Evolutionary conservation across 1,140 invertebrate species (phyloP), one percentile per base, ranked within the genome.

Genomic region (Eueides isabella): DNA sequence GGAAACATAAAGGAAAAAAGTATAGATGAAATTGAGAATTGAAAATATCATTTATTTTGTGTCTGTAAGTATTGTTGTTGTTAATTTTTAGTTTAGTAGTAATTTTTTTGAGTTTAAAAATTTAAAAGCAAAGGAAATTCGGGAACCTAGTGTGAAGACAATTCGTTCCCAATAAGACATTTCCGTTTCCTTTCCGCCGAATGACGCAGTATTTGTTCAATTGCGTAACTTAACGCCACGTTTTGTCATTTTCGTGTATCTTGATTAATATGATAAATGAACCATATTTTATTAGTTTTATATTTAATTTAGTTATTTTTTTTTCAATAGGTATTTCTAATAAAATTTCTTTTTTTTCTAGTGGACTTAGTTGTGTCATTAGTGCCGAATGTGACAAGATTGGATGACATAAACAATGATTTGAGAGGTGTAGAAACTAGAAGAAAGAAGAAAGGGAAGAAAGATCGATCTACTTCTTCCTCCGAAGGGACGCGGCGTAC

Each of bases 401-500:
- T 78, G 16, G 31, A 78, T 28, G 78, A 80, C 14, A 62, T 75
- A 1, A 75, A 71, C 2, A 83, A 81, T 38, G 62, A 79, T 29
- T 26, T 78, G 5, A 76, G 62, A 38, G 61, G 19, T 26, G 29
- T 76, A 7, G 69, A 77, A 61, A 80, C 78, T 26, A 74, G 80
- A 55, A 70, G 80, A 67, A 67, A 68, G 2, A 16, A 5, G 6
- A 44, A 44, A 44, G 41, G 48, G 14, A 79, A 76, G 31, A 80
- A 76, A 67, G 23, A 71, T 6, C 72, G 76, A 72, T 76, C 79
- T 16, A 81, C 81, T 19, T 80, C 81, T 26, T 83, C 81, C 12
- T 76, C 74, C 0, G 72, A 67, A 31, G 67, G 55, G 14, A 71
- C 16, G 41, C 41, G n/a, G 2, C 41, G 41, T 44, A 44, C 7